A percentile compares a stretch with the other conserved stretches of the same genome.
Conservation (phyloP, 2,797 vertebrate genomes). For the Mus minutoides region DNA sequence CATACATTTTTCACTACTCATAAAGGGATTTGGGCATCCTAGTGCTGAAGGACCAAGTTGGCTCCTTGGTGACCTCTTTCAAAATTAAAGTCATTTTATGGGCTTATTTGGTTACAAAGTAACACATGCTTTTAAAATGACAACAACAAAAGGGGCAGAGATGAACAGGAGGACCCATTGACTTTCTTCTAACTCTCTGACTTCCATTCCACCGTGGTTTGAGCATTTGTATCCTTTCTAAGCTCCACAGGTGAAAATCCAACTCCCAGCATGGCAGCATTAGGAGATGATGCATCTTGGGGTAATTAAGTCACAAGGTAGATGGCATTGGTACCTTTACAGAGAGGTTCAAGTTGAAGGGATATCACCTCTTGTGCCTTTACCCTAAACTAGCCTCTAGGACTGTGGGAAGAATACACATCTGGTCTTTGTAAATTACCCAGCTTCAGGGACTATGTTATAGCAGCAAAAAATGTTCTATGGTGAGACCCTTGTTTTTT, state of each 20-base stretch:
- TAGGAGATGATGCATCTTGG: neutral
- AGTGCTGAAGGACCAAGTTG: neutral
- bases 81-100: neutral
- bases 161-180: neutral
- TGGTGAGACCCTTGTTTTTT: neutral
- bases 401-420: neutral
- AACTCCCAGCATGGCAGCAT: neutral
- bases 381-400: neutral
- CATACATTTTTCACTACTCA: neutral
- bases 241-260: neutral
- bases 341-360: neutral
- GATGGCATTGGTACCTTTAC: too few relatives aligned
- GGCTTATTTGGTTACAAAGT: neutral
- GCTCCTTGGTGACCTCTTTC: neutral
- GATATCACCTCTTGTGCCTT: neutral
- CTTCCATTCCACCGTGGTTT: neutral
- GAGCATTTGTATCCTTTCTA: neutral
- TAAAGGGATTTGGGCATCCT: too few relatives aligned
- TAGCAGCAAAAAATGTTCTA: neutral
- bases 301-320: neutral
- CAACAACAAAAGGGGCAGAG: neutral
- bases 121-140: neutral
- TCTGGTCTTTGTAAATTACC: neutral
- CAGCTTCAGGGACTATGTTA: neutral
- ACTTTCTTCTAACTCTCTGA: neutral